Evolutionary conservation across 2,888 invertebrate species (phyloP), one percentile per base, ranked within the genome.

Genomic region (Chrysina gloriosa): DNA sequence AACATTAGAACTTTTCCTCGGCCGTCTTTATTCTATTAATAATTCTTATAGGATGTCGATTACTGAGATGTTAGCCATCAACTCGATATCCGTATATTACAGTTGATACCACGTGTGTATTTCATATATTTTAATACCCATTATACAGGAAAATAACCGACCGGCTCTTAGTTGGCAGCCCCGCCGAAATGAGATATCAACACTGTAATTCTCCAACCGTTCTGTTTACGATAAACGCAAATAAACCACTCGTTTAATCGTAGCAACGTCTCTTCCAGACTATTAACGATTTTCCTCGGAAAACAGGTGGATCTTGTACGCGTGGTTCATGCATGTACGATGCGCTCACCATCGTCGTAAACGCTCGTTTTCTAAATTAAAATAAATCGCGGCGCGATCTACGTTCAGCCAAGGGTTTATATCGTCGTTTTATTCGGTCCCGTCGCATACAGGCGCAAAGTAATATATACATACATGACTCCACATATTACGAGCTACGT

Each of bases 281-380:
- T 39, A 39, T 16, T 42, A 16, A 42, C 42, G 27, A 50, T 50
- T 25, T 50, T 50, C 50, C 50, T 25, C 4, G 25, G 27, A 50
- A 50, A 50, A 50, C 50, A 50, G 50, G 50, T 50, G 50, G 50
- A 50, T 50, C 27, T 25, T 50, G 50, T 50, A 27, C 50, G 14
- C 42, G 14, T 6, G 16, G 42, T 7, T 14, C 14, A n/a, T 42
- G 16, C 16, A 42, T 19, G 7, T 19, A 14, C n/a, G 11, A 50
- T 11, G 25, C 50, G n/a, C 27, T 25, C 50, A 25, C 11, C 9
- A 23, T n/a, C 23, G 23, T 23, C 23, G 47, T 21, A 47, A 47
- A 47, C 47, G n/a, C 4, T n/a, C 36, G 36, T 36, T 36, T 14
- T 47, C 23, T 47, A 47, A 47, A 47, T 47, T 47, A 47, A 47